Conservation (phyloP, 2,888 invertebrate species). For the Pseudolycoriella hygida region DNA sequence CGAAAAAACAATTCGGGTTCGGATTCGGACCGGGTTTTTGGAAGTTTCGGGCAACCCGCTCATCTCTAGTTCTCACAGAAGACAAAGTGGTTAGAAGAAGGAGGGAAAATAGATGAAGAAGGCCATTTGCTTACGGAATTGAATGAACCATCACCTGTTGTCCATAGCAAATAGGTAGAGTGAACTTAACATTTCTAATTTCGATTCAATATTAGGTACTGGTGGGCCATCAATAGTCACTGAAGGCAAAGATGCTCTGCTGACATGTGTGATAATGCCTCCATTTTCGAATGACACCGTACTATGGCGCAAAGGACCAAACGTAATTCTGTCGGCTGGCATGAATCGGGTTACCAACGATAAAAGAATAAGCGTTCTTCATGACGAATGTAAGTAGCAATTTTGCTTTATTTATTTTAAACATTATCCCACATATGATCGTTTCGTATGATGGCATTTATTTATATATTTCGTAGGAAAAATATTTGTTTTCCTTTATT, state of each 20-base stretch:
- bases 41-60: too few relatives aligned
- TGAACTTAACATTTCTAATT: too few relatives aligned
- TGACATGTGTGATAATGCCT: slow-evolving; percentile 64
- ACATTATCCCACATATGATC: neutral
- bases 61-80: too few relatives aligned
- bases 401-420: neutral
- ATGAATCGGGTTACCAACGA: slow-evolving; percentile 58
- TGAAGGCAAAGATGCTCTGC: slow-evolving; percentile 59
- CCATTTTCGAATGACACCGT: slow-evolving; percentile 41
- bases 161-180: too few relatives aligned
- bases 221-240: slow-evolving; percentile 31
- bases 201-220: slow-evolving; percentile 24
- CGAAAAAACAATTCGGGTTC: too few relatives aligned
- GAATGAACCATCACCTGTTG: too few relatives aligned
- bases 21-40: too few relatives aligned
- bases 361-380: slow-evolving; percentile 50
- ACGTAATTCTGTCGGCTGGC: slow-evolving; percentile 52
- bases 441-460: neutral
- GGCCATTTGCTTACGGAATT: too few relatives aligned
- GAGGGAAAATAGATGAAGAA: too few relatives aligned
- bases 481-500: neutral
- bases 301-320: slow-evolving; percentile 54
- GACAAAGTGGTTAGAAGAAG: too few relatives aligned
- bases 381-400: slow-evolving; percentile 49
- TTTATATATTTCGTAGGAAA: too few relatives aligned